Evolutionary conservation across 2,797 vertebrate genomes (phyloP), one percentile per base, ranked within the genome.

Genomic region (Peromyscus nudipes): DNA sequence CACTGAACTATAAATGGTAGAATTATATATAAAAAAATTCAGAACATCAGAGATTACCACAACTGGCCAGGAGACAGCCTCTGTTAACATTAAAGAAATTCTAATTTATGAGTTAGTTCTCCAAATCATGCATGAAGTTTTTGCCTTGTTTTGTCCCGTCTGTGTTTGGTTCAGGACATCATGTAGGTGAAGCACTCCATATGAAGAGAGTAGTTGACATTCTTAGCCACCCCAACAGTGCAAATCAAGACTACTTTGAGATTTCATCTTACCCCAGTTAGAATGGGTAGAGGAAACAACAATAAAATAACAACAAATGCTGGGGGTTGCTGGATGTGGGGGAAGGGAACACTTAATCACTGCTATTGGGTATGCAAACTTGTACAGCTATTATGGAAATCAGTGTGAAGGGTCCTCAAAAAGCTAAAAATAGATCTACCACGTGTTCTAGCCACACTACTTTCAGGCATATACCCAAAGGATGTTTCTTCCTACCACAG

Each of bases 21-120:
- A 95, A 90, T 90, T 76, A 49, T 37, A 17, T 60, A 46, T 46
- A 82, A 57, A 34, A 67, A 67, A 96, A 83, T 65, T 71, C 46
- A 81, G 83, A 95, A 19, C 55, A 40, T 17, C 21, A 65, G 49
- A 16, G 52, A 76, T 76, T 92, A 62, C 89, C 25, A 25, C 34
- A 2, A 29, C n/a, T 25, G 25, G 10, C 6, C 25, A 87, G 23
- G 31, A 86, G 31, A 79, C 65, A n/a, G 65, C 76, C 52, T 69
- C 40, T 76, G 27, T 49, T 64, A 79, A 14, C 80, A 82, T 91
- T 73, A 52, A 89, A 95, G 71, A 64, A 65, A 89, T 69, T 85
- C 71, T 80, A 4, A 69, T 77, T 80, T 40, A 21, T 77, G 71
- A 76, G 64, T 81, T 62, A 4, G 9, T 92, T 76, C 43, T 86